Conservation (phyloP, 2,113 vertebrate genomes). For the Stigmatopora argus region DNA sequence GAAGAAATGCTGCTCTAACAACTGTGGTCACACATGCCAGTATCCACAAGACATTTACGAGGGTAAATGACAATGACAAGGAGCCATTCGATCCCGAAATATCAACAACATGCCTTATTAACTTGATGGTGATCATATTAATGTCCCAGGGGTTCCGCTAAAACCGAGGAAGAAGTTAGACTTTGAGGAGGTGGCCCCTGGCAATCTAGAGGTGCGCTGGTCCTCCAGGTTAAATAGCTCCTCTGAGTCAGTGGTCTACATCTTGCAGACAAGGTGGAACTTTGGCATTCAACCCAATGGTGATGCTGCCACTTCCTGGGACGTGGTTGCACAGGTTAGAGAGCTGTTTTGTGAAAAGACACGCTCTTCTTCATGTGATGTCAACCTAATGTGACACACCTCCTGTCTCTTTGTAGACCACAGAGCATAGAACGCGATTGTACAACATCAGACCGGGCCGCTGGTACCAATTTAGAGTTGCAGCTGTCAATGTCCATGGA, state of each 20-base stretch:
- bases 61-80: slow-evolving; percentile 64
- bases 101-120: background rate
- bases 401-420: slow-evolving; percentile 65
- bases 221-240: slow-evolving; percentile 88
- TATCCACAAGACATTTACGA: slow-evolving; percentile 83
- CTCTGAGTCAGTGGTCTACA: slow-evolving; percentile 82
- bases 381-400: background rate
- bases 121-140: background rate
- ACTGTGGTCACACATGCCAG: slow-evolving; percentile 91
- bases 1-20: slow-evolving; percentile 90
- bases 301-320: slow-evolving; percentile 80
- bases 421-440: slow-evolving; percentile 74
- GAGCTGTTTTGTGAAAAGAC: background rate
- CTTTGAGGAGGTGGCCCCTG: slow-evolving; percentile 74
- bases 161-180: slow-evolving; percentile 85
- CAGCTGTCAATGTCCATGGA: slow-evolving; percentile 83
- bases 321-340: slow-evolving; percentile 79
- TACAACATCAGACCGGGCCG: slow-evolving; percentile 75
- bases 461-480: slow-evolving; percentile 94
- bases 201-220: slow-evolving; percentile 81
- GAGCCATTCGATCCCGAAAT: background rate
- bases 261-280: slow-evolving; percentile 88
- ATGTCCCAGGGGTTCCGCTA: slow-evolving; percentile 77
- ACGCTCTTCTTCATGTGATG: background rate
- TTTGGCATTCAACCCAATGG: slow-evolving; percentile 89